Percentiles rank a stretch among this genome's conserved stretches.
Evolutionary conservation across 2,113 vertebrate species (phyloP).

Genomic region (Sander vitreus): DNA sequence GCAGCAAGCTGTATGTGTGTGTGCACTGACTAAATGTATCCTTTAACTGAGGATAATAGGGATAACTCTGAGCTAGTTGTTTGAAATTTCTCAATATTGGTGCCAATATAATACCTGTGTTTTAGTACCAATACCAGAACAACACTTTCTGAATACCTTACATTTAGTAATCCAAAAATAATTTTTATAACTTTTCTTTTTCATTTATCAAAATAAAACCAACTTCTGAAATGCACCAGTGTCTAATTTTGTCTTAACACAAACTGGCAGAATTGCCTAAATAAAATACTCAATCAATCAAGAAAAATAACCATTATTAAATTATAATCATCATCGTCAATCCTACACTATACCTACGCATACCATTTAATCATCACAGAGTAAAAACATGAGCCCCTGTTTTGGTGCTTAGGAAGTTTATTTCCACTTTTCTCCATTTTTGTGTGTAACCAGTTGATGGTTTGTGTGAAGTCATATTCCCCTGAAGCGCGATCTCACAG

Average conservation of each 20-base stretch:
- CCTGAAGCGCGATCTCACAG: conserved; percentile 35
- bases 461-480: conserved; percentile 40
- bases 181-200: too few relatives aligned
- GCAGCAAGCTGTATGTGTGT: neutral
- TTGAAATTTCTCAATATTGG: neutral
- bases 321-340: neutral
- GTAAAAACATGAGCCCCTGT: neutral
- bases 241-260: neutral
- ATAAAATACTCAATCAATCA: neutral
- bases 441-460: conserved; percentile 17
- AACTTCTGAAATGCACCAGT: neutral
- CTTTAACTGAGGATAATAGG: neutral
- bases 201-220: neutral
- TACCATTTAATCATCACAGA: neutral
- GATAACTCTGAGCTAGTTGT: neutral
- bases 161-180: neutral
- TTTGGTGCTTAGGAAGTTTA: neutral
- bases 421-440: conserved; percentile 22
- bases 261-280: neutral
- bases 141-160: neutral
- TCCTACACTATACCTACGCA: too few relatives aligned
- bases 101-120: neutral
- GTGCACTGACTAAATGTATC: neutral
- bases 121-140: neutral
- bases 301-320: neutral